Evolutionary conservation across 2,113 vertebrate species (phyloP), one percentile per base, ranked within the genome.

Genomic region (Lamprologus speciosus): DNA sequence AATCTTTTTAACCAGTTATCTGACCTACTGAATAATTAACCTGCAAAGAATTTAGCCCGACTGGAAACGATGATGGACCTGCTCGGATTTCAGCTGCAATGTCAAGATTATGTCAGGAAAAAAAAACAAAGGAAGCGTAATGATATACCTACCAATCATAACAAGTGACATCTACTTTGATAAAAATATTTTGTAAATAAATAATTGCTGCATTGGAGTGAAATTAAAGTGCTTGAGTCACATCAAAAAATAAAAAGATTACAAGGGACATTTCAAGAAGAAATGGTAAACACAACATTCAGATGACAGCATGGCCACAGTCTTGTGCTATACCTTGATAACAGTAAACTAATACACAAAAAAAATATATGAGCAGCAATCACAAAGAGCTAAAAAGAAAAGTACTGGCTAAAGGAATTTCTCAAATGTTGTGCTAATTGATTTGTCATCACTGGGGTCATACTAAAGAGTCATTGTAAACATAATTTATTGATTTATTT

Each of bases 391-490:
- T 88, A 73, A 60, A 42, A 31, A 86, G 23, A 45, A 73, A 73
- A 78, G 65, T 9, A 80, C 68, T 5, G 19, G 33, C 6, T 57
- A 33, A 85, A 90, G 42, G 68, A 50, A 55, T 70, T 79, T 63
- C 19, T 58, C 55, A 58, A 86, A 85, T 58, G 47, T 84, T 23
- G 54, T 58, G 53, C 79, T 80, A 80, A 78, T 80, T 84, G 86
- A 83, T 90, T 81, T 57, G 65, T 63, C 81, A 89, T 82, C 28
- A 88, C 91, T 88, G 89, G 42, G 91, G 95, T 92, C 89, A 88
- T 84, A 86, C 92, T 93, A 60, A 7, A 60, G 37, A 63, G 93
- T 33, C 87, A 91, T 88, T 86, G 60, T 87, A n/a, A 78, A 31
- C 26, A 33, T 4, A 1, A 31, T 50, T 50, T 50, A 31, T 50